Evolutionary conservation across 2,113 vertebrate species (phyloP).

Genomic region (Paracanthobrama guichenoti): DNA sequence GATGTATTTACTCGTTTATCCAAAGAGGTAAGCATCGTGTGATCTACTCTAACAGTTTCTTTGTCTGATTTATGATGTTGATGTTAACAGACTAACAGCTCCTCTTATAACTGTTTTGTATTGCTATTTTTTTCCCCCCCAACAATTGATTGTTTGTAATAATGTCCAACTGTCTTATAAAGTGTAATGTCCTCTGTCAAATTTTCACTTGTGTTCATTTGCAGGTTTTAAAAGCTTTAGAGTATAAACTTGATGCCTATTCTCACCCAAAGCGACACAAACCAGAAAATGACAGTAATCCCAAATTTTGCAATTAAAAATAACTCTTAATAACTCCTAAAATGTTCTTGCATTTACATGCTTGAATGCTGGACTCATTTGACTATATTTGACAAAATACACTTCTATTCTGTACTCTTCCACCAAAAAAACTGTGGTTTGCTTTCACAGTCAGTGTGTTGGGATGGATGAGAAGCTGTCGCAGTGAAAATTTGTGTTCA

Average conservation of each 20-base stretch:
- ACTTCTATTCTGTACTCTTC: not conserved
- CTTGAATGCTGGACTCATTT: not conserved
- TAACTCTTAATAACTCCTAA: too few species aligned
- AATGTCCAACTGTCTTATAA: not conserved
- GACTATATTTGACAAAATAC: not conserved
- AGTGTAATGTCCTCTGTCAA: not conserved
- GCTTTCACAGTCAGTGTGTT: not conserved
- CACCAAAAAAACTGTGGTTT: not conserved
- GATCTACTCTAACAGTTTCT: conserved; percentile 16
- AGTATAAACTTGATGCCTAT: not conserved
- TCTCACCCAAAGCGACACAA: too few species aligned
- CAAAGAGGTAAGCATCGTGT: conserved; percentile 91
- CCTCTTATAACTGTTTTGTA: not conserved
- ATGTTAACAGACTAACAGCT: not conserved
- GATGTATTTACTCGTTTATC: conserved; percentile 99
- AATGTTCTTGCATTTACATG: not conserved
- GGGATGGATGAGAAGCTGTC: not conserved
- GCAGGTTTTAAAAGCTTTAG: not conserved
- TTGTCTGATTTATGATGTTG: conserved; percentile 5
- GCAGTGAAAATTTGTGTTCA: not conserved
- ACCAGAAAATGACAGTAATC: not conserved
- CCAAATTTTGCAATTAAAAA: not conserved
- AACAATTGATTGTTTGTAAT: not conserved
- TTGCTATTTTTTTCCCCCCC: not conserved
- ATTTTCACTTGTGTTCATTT: not conserved